A percentile compares a stretch with the other conserved stretches of the same genome.
Conservation (phyloP, 2,113 vertebrate species). For the Brevimyrus niger region DNA sequence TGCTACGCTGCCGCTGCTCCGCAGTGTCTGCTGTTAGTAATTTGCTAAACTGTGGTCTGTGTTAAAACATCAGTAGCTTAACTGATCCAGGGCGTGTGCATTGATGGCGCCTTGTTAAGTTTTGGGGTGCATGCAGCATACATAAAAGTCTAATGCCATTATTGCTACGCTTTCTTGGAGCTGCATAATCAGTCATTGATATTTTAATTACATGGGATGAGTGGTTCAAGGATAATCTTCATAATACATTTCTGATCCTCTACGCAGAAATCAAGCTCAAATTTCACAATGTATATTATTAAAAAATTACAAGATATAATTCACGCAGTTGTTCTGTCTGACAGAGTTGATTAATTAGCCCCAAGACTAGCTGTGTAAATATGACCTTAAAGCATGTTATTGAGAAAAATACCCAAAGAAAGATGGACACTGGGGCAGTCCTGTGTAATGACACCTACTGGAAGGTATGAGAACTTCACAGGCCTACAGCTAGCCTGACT, state of each 20-base stretch:
- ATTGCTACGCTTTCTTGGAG: not conserved
- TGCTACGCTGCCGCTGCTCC: not conserved
- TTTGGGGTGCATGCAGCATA: not conserved
- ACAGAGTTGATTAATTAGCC: not conserved
- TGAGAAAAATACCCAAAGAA: not conserved
- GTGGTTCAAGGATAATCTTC: not conserved
- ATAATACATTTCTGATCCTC: not conserved
- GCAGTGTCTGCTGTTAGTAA: not conserved
- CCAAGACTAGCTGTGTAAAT: not conserved
- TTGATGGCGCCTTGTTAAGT: not conserved
- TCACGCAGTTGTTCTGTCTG: not conserved
- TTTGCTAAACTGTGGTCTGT: not conserved
- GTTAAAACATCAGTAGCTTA: not conserved
- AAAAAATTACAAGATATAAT: not conserved
- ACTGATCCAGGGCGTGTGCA: not conserved
- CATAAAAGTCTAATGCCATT: not conserved
- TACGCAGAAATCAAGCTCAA: not conserved
- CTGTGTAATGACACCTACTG: not conserved
- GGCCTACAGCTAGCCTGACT: not conserved
- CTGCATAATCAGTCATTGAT: not conserved
- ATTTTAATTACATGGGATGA: not conserved
- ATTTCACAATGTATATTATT: not conserved
- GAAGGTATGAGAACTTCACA: not conserved
- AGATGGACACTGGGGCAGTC: not conserved
- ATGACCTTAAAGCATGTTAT: not conserved